Evolutionary conservation across 2,888 invertebrate species (phyloP), one percentile per base, ranked within the genome.

Genomic region (Idaea dimidiata): DNA sequence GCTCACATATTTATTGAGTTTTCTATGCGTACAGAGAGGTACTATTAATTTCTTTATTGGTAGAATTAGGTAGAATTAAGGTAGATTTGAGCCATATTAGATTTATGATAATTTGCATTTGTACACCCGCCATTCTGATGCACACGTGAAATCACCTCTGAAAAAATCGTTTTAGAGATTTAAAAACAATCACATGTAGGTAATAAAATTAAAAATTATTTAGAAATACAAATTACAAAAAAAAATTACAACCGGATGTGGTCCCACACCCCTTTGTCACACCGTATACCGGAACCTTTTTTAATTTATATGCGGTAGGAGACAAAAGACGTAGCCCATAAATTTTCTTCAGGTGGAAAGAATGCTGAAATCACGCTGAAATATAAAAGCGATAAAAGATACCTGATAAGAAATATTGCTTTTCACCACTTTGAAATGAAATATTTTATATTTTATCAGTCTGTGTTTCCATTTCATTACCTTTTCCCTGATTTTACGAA

Each of bases 381-480:
- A 60, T 10, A 18, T 57, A 18, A 57, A 6, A 43, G 43, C 14
- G 43, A 14, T 18, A 18, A 17, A 57, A 18, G 16, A 57, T 17
- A 57, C 16, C 57, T 57, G 18, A 57, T 57, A 18, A 5, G 18
- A 18, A 57, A 57, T 18, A 43, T 43, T 14, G 57, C 16, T 17
- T 54, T 59, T 54, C 59, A 59, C 57, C 43, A 59, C 57, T 62
- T 60, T 8, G 58, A 65, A 59, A 64, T 64, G 59, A 64, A 64
- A 64, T 59, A 59, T 56, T 14, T 18, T 43, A 33, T 8, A 43
- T 56, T 56, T 56, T 31, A 61, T 54, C 18, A n/a, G 17, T 1
- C 18, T 10, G 14, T 64, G n/a, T 63, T 43, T 43, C 14, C 1
- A 4, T 43, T 43, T 43, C 6, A 43, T 43, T 43, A 43, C 43